Conservation (phyloP, 2,113 vertebrate species). For the Xiphias gladius region DNA sequence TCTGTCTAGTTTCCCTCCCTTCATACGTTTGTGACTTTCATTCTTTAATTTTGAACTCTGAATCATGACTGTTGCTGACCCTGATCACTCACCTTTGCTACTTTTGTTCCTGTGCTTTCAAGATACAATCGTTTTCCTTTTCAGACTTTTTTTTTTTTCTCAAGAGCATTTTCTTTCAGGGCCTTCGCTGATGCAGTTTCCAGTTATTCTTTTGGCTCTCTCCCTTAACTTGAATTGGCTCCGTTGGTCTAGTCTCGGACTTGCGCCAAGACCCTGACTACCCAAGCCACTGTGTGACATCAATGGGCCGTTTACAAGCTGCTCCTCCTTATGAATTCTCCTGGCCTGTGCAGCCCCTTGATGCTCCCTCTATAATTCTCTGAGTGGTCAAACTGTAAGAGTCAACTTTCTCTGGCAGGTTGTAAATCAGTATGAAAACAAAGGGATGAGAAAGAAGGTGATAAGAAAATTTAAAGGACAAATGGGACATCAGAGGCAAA, state of each 20-base stretch:
- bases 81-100: slow-evolving; percentile 82
- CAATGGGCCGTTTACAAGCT: slow-evolving; percentile 69
- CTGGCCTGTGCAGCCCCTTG: slow-evolving; percentile 53
- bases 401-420: slow-evolving; percentile 60
- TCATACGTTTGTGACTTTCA: slow-evolving; percentile 60
- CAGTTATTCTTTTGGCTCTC: slow-evolving; percentile 93
- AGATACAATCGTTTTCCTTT: slow-evolving; percentile 89
- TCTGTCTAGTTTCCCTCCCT: slow-evolving; percentile 31
- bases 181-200: slow-evolving; percentile 94
- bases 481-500: slow-evolving; percentile 47
- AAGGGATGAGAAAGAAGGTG: slow-evolving; percentile 60
- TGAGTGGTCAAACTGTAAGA: slow-evolving; percentile 62
- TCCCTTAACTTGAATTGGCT: slow-evolving; percentile 77
- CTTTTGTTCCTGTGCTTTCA: slow-evolving; percentile 87
- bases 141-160: slow-evolving; percentile 66
- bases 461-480: slow-evolving; percentile 67
- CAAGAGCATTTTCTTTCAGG: slow-evolving; percentile 74
- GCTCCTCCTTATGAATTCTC: slow-evolving; percentile 72
- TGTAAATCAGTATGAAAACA: slow-evolving; percentile 74
- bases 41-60: slow-evolving; percentile 67
- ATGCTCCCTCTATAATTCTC: slow-evolving; percentile 63
- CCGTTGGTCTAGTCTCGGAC: slow-evolving; percentile 80
- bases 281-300: slow-evolving; percentile 81
- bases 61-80: slow-evolving; percentile 49
- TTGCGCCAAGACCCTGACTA: slow-evolving; percentile 64